Percentiles rank a stretch among this genome's conserved stretches.
Conservation (phyloP, 2,888 invertebrate species). For the Parasteatoda lunata region DNA sequence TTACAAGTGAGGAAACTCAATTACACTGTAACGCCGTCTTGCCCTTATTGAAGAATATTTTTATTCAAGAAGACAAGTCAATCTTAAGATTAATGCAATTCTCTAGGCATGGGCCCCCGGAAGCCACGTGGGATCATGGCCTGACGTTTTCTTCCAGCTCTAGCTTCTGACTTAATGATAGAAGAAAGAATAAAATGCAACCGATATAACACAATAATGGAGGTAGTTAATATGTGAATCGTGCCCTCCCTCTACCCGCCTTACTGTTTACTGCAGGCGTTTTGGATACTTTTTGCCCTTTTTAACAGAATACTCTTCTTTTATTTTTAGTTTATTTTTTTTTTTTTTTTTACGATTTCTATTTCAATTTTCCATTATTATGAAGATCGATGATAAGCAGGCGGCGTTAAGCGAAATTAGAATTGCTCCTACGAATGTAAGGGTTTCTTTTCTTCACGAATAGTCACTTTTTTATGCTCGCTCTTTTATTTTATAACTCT, state of each 20-base stretch:
- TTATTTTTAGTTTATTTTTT: constrained; percentile 34
- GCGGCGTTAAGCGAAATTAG: not conserved
- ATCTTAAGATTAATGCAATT: constrained; percentile 69
- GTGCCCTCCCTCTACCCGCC: constrained; percentile 5
- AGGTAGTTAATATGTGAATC: constrained; percentile 68
- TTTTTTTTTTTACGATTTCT: constrained; percentile 9
- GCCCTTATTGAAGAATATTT: constrained; percentile 68
- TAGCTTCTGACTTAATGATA: constrained; percentile 65
- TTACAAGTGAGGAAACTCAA: constrained; percentile 67
- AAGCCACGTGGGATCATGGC: constrained; percentile 62
- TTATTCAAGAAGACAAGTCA: constrained; percentile 69
- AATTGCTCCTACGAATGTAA: not conserved
- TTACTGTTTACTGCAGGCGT: constrained; percentile 43
- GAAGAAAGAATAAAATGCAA: constrained; percentile 61
- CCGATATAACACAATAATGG: constrained; percentile 68
- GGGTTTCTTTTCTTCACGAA: too few species aligned
- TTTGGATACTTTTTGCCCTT: constrained; percentile 25
- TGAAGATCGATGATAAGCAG: constrained; percentile 31
- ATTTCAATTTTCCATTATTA: constrained; percentile 53
- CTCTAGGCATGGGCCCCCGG: constrained; percentile 51
- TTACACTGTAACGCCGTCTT: constrained; percentile 68
- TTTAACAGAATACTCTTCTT: constrained; percentile 21
- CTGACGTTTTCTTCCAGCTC: constrained; percentile 37
- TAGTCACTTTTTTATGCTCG: too few species aligned
- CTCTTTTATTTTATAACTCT: too few species aligned